Conservation (phyloP, 2,888 invertebrate genomes). For the Chrysotoxum bicinctum region DNA sequence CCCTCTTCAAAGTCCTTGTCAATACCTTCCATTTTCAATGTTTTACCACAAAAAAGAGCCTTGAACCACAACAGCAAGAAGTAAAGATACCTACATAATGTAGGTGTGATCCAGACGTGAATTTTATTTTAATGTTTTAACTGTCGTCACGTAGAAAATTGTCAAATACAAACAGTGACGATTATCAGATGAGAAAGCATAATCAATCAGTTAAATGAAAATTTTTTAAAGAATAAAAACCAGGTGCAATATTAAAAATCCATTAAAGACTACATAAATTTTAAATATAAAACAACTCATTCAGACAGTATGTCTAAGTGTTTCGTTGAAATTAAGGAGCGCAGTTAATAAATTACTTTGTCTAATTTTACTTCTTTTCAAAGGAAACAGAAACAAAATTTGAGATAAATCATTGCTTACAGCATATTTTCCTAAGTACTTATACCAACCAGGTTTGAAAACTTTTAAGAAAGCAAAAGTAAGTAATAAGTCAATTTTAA, state of each 20-base stretch:
- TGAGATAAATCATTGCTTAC: not conserved
- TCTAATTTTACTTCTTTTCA: not conserved
- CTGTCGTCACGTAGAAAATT: too few species aligned
- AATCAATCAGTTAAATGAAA: not conserved
- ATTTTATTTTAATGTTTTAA: too few species aligned
- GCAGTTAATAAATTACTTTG: not conserved
- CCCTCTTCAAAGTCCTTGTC: too few species aligned
- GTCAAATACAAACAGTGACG: too few species aligned
- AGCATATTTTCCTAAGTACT: conserved; percentile 15
- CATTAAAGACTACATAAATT: not conserved
- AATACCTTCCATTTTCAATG: too few species aligned
- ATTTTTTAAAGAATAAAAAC: not conserved
- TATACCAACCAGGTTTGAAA: not conserved
- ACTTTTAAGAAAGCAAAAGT: not conserved
- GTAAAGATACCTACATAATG: too few species aligned
- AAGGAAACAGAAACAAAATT: not conserved
- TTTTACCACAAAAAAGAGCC: too few species aligned
- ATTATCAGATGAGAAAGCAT: not conserved
- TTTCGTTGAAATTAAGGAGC: not conserved
- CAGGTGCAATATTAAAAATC: not conserved
- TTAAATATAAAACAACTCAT: not conserved
- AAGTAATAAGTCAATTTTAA: conserved; percentile 15
- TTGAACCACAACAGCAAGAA: too few species aligned
- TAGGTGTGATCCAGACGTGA: too few species aligned
- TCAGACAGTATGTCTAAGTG: not conserved